These are phyloP conservation scores for Mionectes olivaceus DNA, from an alignment of 2,797 vertebrate species.

Conservation along the genomic window DNA sequence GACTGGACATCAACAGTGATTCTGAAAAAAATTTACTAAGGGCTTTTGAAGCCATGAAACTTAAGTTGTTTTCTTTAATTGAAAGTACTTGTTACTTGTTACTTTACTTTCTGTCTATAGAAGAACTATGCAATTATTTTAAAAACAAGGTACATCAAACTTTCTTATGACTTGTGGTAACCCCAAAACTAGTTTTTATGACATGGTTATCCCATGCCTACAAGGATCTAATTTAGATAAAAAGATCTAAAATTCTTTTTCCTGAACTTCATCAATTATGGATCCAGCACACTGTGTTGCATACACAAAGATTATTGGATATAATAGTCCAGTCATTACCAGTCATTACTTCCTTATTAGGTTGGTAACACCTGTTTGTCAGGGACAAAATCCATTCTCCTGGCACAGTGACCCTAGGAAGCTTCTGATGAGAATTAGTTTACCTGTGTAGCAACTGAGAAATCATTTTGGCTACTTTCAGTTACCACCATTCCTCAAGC, in stretches of 20 bases:
- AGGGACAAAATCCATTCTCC: not conserved
- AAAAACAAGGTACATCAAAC: not conserved
- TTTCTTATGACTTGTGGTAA: not conserved
- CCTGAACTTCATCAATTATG: not conserved
- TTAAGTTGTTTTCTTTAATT: not conserved
- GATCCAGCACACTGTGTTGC: not conserved
- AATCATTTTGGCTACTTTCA: not conserved
- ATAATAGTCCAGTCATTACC: not conserved
- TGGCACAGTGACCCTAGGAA: not conserved
- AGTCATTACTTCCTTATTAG: not conserved
- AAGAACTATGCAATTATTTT: not conserved
- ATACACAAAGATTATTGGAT: not conserved
- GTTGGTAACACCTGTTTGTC: not conserved
- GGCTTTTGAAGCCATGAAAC: not conserved
- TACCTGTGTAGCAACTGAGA: not conserved
- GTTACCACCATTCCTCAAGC: not conserved
- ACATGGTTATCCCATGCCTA: not conserved
- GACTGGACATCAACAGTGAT: not conserved
- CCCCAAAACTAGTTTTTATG: not conserved
- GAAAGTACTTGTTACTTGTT: not conserved
- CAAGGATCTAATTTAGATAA: not conserved
- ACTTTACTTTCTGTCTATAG: not conserved
- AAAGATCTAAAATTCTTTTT: not conserved
- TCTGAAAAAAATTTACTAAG: not conserved
- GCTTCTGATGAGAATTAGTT: not conserved